Evolutionary conservation across 2,888 invertebrate species (phyloP), one percentile per base, ranked within the genome.

Genomic region (Mesorhabditis sp.): DNA sequence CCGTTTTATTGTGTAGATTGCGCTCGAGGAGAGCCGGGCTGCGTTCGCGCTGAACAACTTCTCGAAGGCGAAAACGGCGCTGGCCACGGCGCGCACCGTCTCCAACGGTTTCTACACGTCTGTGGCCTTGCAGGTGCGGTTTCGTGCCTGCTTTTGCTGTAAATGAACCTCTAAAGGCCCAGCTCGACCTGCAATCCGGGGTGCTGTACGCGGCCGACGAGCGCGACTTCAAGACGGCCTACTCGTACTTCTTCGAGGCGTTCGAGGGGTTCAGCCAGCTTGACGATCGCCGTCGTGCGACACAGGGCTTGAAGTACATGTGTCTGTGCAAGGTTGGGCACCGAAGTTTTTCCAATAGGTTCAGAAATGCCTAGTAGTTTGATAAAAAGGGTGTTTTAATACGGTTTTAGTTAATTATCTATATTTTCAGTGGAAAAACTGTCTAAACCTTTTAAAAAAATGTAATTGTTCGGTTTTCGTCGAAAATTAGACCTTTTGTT

Each of bases 121-220:
- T 6, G 63, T 15, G 13, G 15, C 63, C 7, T n/a, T 62, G 63
- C 63, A 62, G 41, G 58, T n/a, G n/a, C 58, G n/a, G n/a, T 50
- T 50, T 13, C 10, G 58, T 50, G 58, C 7, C 10, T 50, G 28
- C 28, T 28, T 28, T 28, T 28, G 28, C 28, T 28, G 28, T 28
- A 28, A 28, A 28, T 28, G 28, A 28, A 28, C 28, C 28, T 28
- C 28, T 28, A 28, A 28, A 28, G 28, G 28, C 28, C 28, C 28
- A 10, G 7, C 89, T 99, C 61, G 98, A 99, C 88, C 89, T 96
- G 78, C 96, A 97, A 86, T 96, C 97, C 4, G 96, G 96, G 68
- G 95, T 99, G 80, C 89, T 99, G 70, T 98, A 99, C 88, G 98
- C 98, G 7, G 97, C 97, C n/a, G 98, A 98, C 86, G 98, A 98